phyloP scores from a whole-genome alignment of 2,797 vertebrate genomes.

The Tenualosa ilisha region DNA sequence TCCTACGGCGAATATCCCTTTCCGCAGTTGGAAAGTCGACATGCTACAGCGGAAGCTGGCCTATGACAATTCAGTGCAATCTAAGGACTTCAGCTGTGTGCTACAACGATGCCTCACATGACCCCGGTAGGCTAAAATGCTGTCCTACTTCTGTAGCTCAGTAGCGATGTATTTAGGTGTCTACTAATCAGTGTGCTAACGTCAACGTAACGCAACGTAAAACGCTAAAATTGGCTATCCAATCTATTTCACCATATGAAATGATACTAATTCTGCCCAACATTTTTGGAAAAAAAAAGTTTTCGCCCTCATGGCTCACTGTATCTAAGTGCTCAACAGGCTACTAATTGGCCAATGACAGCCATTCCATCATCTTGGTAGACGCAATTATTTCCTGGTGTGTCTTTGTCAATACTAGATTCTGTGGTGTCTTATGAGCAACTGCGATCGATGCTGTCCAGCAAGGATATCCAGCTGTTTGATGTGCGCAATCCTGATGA shows the following conservation, averaged over 20 bases:
- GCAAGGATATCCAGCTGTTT: conserved; percentile 68
- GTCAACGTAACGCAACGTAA: too few relatives aligned
- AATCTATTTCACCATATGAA: neutral
- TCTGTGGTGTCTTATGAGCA: conserved; percentile 69
- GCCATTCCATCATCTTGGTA: too few relatives aligned
- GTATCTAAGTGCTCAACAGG: neutral
- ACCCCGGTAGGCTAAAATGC: conserved; percentile 37
- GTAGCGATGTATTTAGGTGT: neutral
- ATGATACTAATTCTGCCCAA: neutral
- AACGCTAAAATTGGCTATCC: neutral
- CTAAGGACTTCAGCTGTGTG: conserved; percentile 33
- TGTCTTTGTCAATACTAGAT: conserved; percentile 36
- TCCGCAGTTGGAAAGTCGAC: conserved; percentile 32
- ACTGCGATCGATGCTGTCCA: conserved; percentile 70
- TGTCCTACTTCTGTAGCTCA: neutral
- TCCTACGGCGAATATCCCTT: conserved; percentile 26
- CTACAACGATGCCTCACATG: conserved; percentile 18
- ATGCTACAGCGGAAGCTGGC: neutral
- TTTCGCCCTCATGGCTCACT: too few relatives aligned
- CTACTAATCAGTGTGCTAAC: neutral
- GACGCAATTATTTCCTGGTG: too few relatives aligned
- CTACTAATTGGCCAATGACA: neutral
- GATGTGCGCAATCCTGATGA: conserved; percentile 74
- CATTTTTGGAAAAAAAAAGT: too few relatives aligned
- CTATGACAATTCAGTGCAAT: conserved; percentile 1